phyloP scores from a whole-genome alignment of 2,888 invertebrate species.

The Sphinx pinastri region DNA sequence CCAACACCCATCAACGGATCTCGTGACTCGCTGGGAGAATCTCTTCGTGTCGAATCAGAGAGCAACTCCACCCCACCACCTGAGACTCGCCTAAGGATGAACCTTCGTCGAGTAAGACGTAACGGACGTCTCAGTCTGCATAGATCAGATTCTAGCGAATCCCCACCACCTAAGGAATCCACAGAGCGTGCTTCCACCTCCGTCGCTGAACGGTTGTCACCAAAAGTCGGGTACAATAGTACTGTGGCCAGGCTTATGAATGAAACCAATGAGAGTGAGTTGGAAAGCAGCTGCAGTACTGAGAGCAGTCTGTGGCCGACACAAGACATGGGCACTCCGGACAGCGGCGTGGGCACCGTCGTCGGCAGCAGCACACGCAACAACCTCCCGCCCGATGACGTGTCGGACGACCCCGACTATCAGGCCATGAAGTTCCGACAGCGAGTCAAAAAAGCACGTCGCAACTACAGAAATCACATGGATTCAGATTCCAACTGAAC shows the following conservation, averaged over 20 bases:
- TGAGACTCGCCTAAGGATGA: slow-evolving; percentile 55
- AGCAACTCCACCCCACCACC: slow-evolving; percentile 54
- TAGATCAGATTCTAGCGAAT: slow-evolving; percentile 72
- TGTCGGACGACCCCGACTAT: slow-evolving; percentile 77
- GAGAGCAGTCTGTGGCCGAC: slow-evolving; percentile 66
- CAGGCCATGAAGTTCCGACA: slow-evolving; percentile 82
- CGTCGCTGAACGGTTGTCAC: slow-evolving; percentile 52
- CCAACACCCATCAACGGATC: slow-evolving; percentile 85
- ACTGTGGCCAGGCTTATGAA: slow-evolving; percentile 76
- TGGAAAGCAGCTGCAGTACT: slow-evolving; percentile 78
- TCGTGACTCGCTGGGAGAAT: slow-evolving; percentile 71
- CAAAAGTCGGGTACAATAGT: slow-evolving; percentile 59
- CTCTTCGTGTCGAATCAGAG: slow-evolving; percentile 59
- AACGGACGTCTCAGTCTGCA: slow-evolving; percentile 62
- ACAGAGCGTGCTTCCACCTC: slow-evolving; percentile 54
- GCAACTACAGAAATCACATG: slow-evolving; percentile 86
- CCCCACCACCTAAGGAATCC: slow-evolving; percentile 64
- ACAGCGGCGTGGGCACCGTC: slow-evolving; percentile 70
- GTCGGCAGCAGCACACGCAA: slow-evolving; percentile 66
- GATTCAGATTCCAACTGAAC: slow-evolving; percentile 86
- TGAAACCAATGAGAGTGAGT: slow-evolving; percentile 78
- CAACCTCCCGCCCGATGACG: slow-evolving; percentile 58
- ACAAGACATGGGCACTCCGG: slow-evolving; percentile 60
- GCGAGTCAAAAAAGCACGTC: slow-evolving; percentile 84
- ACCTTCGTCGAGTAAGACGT: slow-evolving; percentile 56